A percentile compares a stretch with the other conserved stretches of the same genome.
phyloP scores from a whole-genome alignment of 2,113 vertebrate species.

The Parus major region DNA sequence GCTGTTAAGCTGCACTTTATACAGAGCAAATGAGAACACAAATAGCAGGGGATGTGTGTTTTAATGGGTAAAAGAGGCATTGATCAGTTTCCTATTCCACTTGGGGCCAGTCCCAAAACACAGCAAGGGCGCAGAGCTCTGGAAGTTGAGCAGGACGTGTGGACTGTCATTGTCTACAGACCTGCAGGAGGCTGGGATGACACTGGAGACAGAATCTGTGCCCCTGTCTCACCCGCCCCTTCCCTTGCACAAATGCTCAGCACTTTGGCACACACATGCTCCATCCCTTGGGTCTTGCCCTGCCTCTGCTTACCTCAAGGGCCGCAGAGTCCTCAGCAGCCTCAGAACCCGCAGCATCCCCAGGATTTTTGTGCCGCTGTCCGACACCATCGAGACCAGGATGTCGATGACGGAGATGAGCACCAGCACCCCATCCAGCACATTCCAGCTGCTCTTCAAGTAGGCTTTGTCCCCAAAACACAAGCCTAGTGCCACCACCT shows the following conservation, averaged over 20 bases:
- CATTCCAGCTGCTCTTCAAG: slow-evolving; percentile 96
- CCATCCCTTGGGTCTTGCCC: background rate
- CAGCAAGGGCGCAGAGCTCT: background rate
- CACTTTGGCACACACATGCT: background rate
- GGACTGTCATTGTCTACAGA: accelerated
- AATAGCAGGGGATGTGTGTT: slow-evolving; percentile 52
- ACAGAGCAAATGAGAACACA: slow-evolving; percentile 44
- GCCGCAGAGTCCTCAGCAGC: slow-evolving; percentile 91
- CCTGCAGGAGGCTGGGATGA: background rate
- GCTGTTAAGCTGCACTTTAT: slow-evolving; percentile 55
- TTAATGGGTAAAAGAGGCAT: slow-evolving; percentile 48
- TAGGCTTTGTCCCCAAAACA: slow-evolving; percentile 92
- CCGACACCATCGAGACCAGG: slow-evolving; percentile 92
- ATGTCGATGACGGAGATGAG: slow-evolving; percentile 96
- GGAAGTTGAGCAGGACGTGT: accelerated
- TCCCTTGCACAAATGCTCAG: background rate
- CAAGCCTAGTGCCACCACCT: slow-evolving; percentile 93
- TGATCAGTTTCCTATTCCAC: slow-evolving; percentile 29
- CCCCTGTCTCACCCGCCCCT: background rate
- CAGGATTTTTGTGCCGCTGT: slow-evolving; percentile 93
- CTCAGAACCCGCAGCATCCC: slow-evolving; percentile 94
- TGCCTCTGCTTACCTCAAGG: slow-evolving; percentile 80
- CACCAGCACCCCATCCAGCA: slow-evolving; percentile 95
- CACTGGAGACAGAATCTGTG: accelerated
- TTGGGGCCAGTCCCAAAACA: background rate